Evolutionary conservation across 2,113 vertebrate genomes (phyloP), one percentile per base, ranked within the genome.

Genomic region (Stegostoma tigrinum): DNA sequence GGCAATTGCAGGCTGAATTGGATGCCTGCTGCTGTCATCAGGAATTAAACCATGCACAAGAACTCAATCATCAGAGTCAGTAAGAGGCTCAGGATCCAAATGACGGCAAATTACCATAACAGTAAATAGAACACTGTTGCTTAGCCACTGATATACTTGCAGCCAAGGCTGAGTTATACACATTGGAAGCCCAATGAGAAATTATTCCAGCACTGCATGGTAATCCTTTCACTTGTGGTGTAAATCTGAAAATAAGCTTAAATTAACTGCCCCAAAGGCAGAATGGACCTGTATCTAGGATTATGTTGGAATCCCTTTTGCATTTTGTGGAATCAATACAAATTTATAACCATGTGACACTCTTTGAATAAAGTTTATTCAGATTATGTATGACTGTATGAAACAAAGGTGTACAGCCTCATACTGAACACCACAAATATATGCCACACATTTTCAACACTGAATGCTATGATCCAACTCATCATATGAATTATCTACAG

Each of bases 1-100:
- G 97, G 97, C 96, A 96, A 97, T 97, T 94, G 87, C 21, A 85
- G 89, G 96, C 96, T 97, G 86, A 97, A 97, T 96, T 97, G 95
- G 95, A 96, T 94, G 96, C 96, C 97, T 96, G 85, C 96, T 96
- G 95, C 95, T 75, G 19, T 93, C 96, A 96, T 75, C 96, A 97
- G 96, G 96, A 97, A 97, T 97, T 96, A 97, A 96, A 95, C 95
- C 95, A 96, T 96, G 96, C 96, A 97, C 96, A 96, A 70, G 45
- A 96, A 96, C 96, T 97, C 97, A 97, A 96, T 97, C 96, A 96
- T 96, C 87, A 96, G 96, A 95, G 96, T 97, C 96, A 96, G 93
- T 70, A 42, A 94, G 21, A 94, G 27, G 67, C 38, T 94, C 93
- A 94, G 66, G 21, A 70, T 45, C 21, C 21, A 70, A 70, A 94